phyloP scores from a whole-genome alignment of 1,140 invertebrate genomes.

The Drosophila mauritiana region DNA sequence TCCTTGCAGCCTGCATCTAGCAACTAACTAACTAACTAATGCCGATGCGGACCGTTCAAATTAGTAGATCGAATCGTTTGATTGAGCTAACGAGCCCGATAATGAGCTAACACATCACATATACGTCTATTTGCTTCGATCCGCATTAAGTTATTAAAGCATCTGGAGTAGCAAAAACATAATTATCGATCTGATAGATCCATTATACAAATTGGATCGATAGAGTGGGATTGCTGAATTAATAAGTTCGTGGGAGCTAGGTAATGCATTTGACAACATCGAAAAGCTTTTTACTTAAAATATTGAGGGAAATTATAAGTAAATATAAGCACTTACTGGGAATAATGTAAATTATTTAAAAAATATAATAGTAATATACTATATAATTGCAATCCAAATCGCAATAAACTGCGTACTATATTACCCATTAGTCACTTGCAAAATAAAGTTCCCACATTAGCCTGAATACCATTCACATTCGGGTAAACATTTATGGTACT shows the following conservation, averaged over 20 bases:
- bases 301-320: too few species aligned
- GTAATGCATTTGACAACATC: constrained; percentile 2
- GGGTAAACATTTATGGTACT: constrained; percentile 49
- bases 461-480: constrained; percentile 46
- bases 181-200: constrained; percentile 33
- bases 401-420: constrained; percentile 1
- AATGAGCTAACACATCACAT: constrained; percentile 49
- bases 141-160: constrained; percentile 57
- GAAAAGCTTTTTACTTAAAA: neutral
- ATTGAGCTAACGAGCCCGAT: constrained; percentile 52
- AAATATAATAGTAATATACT: neutral
- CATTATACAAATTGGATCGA: constrained; percentile 48
- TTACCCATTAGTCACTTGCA: constrained; percentile 29
- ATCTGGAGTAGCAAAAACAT: constrained; percentile 37
- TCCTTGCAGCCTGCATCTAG: constrained; percentile 65
- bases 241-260: constrained; percentile 24
- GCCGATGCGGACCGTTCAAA: constrained; percentile 30
- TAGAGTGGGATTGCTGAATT: constrained; percentile 25
- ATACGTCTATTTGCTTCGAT: constrained; percentile 11
- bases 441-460: constrained; percentile 13
- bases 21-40: constrained; percentile 35
- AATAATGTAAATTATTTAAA: neutral
- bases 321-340: too few species aligned
- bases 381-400: neutral
- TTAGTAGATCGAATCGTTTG: constrained; percentile 51